Conservation (phyloP, 2,113 vertebrate species). For the Ornithorhynchus anatinus region DNA sequence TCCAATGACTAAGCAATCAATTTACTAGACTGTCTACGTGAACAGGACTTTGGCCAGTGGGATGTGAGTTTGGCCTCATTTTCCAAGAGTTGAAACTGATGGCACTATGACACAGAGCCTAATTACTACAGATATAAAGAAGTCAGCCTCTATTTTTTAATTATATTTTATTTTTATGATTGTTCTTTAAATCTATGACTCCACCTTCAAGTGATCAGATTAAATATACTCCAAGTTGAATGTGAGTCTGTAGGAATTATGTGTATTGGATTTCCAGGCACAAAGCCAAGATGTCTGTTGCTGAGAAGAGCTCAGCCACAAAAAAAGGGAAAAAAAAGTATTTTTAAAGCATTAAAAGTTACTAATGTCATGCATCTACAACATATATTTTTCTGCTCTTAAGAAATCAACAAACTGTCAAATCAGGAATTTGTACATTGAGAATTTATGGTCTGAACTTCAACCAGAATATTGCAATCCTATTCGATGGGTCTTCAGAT, state of each 20-base stretch:
- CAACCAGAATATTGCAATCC: slow-evolving; percentile 15
- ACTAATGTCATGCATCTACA: neutral
- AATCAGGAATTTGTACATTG: too few relatives aligned
- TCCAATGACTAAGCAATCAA: too few relatives aligned
- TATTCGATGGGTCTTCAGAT: slow-evolving; percentile 15
- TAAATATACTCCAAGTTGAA: neutral
- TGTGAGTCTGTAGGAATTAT: neutral
- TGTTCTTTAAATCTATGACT: neutral
- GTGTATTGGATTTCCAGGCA: fast-evolving
- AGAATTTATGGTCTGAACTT: too few relatives aligned
- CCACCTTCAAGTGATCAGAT: neutral
- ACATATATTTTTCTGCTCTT: too few relatives aligned
- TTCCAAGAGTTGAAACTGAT: neutral
- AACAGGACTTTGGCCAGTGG: too few relatives aligned
- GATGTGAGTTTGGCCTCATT: too few relatives aligned
- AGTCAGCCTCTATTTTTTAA: neutral
- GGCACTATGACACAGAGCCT: neutral
- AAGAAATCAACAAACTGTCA: too few relatives aligned
- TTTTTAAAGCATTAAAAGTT: neutral
- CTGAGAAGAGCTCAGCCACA: slow-evolving; percentile 9
- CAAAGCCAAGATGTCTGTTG: neutral
- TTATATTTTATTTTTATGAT: neutral
- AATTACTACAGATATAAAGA: fast-evolving
- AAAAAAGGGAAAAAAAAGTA: neutral
- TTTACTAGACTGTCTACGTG: too few relatives aligned